phyloP scores from a whole-genome alignment of 2,888 invertebrate species.

The Mesoligia furuncula region DNA sequence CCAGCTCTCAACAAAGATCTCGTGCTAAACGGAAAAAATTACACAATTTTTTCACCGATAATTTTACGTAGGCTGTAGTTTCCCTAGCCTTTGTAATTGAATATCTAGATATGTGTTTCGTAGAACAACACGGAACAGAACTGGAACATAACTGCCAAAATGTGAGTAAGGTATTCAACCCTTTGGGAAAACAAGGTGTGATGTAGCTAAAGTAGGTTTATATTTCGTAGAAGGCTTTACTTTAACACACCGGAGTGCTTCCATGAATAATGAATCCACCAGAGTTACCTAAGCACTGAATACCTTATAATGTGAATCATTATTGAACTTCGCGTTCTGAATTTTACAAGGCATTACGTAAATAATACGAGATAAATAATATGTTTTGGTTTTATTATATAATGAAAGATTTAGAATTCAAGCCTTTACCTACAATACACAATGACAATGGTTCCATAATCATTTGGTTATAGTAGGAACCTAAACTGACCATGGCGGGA shows the following conservation, averaged over 20 bases:
- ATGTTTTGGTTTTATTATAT: constrained; percentile 13
- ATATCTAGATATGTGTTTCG: constrained; percentile 1
- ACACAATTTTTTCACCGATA: constrained; percentile 18
- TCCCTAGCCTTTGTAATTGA: constrained; percentile 6
- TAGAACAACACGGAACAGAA: not conserved
- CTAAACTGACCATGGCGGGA: too few relatives aligned
- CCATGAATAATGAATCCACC: constrained; percentile 39
- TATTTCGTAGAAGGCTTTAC: constrained; percentile 14
- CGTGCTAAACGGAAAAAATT: constrained; percentile 18
- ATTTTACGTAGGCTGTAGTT: constrained; percentile 20
- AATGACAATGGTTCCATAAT: too few relatives aligned
- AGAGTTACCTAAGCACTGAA: constrained; percentile 27
- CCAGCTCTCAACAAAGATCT: constrained; percentile 44
- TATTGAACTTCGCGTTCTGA: constrained; percentile 12
- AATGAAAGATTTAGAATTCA: not conserved
- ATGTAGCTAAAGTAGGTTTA: not conserved
- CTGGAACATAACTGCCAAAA: not conserved
- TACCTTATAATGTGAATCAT: constrained; percentile 24
- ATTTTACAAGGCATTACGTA: constrained; percentile 17
- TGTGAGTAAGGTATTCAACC: not conserved
- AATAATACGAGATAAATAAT: not conserved
- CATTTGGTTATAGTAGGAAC: not conserved
- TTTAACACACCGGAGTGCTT: constrained; percentile 22
- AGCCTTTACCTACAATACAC: not conserved
- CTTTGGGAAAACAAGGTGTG: not conserved